Base-by-base conservation (phyloP, 2,888 invertebrate genomes). In the Phymatocera aterrima region DNA sequence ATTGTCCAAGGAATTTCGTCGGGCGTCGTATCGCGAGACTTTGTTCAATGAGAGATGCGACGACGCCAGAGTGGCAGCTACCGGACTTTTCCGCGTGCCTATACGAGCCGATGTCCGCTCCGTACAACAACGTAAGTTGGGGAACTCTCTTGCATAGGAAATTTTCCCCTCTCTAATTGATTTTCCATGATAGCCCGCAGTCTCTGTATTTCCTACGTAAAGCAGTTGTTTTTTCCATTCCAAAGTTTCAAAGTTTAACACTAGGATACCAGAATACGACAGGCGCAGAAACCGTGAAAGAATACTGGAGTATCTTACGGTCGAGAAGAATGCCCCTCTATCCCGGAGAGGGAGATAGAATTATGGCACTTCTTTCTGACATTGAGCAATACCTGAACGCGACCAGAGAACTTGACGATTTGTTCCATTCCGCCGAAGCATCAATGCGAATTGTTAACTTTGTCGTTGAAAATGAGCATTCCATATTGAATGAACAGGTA, bases 41-140 rank as follows among this genome's bases (percentile, higher is more conserved):
- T 43, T 95, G 95, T 84, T 91, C 92, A 54, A 92, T 94, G 84
- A 91, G 91, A 46, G 93, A 94, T 84, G 91, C 93, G 18, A 93
- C 93, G 46, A 94, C 93, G 28, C 94, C 95, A 0, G 93, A 93
- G 81, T 97, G 97, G 97, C 93, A 93, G 83, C 90, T 92, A 61
- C 95, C 96, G 0, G 95, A 96, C 88, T 96, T 96, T 87, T 95
- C 96, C 1, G 92, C 92, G 24, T 97, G 97, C 87, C 91, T 95
- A 31, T 93, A 94, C 37, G 93, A 94, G 84, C 92, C 94, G 0
- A 88, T 96, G 40, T 90, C 93, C 75, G 91, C 93, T 84, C 93
- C 94, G 81, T 94, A 94, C 86, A 92, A 93, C 84, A 93, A 94
- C 91, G 95, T 95, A 89, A 91, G 91, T 87, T 61, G 24, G 21